Conservation (phyloP, 1,140 invertebrate genomes). For the Drosophila elegans region DNA sequence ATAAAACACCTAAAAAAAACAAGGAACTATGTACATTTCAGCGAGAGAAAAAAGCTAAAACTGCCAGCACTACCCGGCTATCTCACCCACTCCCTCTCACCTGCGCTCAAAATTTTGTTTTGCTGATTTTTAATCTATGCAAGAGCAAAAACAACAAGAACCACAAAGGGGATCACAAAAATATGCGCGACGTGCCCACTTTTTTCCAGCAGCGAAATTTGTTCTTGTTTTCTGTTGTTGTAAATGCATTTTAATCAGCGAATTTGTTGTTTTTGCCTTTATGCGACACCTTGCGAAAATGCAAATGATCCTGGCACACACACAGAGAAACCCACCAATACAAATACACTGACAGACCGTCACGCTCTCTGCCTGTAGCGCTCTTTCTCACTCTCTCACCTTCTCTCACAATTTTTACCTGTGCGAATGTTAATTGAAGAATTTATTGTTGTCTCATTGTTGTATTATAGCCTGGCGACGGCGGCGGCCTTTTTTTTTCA, state of each 20-base stretch:
- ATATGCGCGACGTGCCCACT: conserved; percentile 80
- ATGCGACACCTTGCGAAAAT: conserved; percentile 77
- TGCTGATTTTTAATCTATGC: conserved; percentile 69
- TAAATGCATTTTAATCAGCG: conserved; percentile 48
- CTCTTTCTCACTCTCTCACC: conserved; percentile 17
- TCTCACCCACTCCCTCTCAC: conserved; percentile 5
- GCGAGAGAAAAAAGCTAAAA: conserved; percentile 1
- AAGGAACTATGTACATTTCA: not conserved
- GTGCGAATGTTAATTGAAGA: conserved; percentile 82
- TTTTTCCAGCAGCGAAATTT: conserved; percentile 67
- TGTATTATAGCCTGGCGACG: conserved; percentile 71
- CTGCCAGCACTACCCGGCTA: conserved; percentile 5
- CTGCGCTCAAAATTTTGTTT: conserved; percentile 34
- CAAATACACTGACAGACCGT: conserved; percentile 10
- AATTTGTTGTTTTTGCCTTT: conserved; percentile 28
- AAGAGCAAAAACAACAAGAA: conserved; percentile 50
- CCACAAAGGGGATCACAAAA: conserved; percentile 51
- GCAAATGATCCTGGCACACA: conserved; percentile 75
- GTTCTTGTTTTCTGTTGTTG: conserved; percentile 45
- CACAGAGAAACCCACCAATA: conserved; percentile 15
- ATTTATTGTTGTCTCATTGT: conserved; percentile 82
- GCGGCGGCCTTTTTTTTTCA: conserved; percentile 60
- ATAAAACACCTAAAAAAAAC: no score
- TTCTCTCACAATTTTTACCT: conserved; percentile 70
- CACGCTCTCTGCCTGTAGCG: conserved; percentile 35